Evolutionary conservation across 2,797 vertebrate genomes (phyloP), one percentile per base, ranked within the genome.

Genomic region (Oreochromis grahami): DNA sequence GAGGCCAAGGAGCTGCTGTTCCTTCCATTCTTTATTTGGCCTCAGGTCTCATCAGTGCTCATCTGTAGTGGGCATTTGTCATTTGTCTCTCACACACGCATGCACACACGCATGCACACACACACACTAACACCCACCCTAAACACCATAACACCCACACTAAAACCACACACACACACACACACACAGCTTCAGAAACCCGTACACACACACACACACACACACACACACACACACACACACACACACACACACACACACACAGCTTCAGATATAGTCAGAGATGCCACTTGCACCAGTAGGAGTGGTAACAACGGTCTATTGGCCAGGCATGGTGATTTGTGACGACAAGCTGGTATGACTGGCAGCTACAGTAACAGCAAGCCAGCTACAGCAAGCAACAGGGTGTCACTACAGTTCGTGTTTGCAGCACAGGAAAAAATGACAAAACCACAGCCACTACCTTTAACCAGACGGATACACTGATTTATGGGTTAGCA

Each of bases 221-320:
- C 19, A 92, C 94, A 94, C 95, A 95, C 95, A 91, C 74, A 58
- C 15, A 15, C 79, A 38, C 94, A 91, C 94, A 92, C 95, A 95
- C 95, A 89, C 94, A 92, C 93, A 92, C 80, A 60, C 55, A 17
- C 26, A 2, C 5, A 9, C 55, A 29, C 38, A 41, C 11, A 41
- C 76, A 79, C 50, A 78, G 91, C 92, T 92, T 89, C 85, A 94
- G 84, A 81, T 32, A 83, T 94, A 97, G 93, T 96, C 95, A 97
- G 95, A 96, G 94, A 97, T 97, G 97, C 97, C 97, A 97, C 96
- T 97, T 97, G 96, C 96, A 97, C 96, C 77, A 29, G 92, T 94
- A 93, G 93, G 94, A 93, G 95, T 96, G 97, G 97, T 94, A 76
- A 87, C 94, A 93, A 94, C 89, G 84, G 81, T 82, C 92, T 95